Evolutionary conservation across 2,888 invertebrate genomes (phyloP).

Genomic region (Spodoptera picta): DNA sequence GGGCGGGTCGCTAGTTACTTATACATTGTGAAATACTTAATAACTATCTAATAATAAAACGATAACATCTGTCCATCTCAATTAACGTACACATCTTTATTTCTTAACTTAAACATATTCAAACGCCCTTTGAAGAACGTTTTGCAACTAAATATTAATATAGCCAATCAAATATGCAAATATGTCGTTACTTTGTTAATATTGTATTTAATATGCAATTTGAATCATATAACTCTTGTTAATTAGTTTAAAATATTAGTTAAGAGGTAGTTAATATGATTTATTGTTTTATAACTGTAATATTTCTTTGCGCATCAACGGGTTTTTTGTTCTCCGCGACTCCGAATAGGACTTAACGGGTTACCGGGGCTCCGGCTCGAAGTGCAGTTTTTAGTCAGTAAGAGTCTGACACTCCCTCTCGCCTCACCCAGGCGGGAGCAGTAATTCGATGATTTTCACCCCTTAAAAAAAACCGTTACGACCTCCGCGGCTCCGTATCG

Average conservation of each 20-base stretch:
- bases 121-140: conserved; percentile 7
- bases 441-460: too few species aligned
- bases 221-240: conserved; percentile 24
- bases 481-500: too few species aligned
- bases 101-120: conserved; percentile 22
- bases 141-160: conserved; percentile 48
- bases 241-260: conserved; percentile 15
- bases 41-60: background rate
- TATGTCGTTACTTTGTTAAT: conserved; percentile 23
- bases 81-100: conserved; percentile 24
- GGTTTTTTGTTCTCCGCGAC: too few species aligned
- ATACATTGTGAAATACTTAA: too few species aligned
- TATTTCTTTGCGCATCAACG: background rate
- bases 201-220: conserved; percentile 20
- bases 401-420: too few species aligned
- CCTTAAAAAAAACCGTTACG: too few species aligned
- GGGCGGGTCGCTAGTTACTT: too few species aligned
- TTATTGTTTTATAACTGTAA: conserved; percentile 25
- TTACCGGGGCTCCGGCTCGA: too few species aligned
- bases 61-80: conserved; percentile 21
- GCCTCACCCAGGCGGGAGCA: too few species aligned
- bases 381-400: too few species aligned
- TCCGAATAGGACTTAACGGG: too few species aligned
- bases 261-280: conserved; percentile 17
- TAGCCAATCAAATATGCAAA: conserved; percentile 51